Conservation (phyloP, 2,113 vertebrate genomes). For the Ranitomeya variabilis region DNA sequence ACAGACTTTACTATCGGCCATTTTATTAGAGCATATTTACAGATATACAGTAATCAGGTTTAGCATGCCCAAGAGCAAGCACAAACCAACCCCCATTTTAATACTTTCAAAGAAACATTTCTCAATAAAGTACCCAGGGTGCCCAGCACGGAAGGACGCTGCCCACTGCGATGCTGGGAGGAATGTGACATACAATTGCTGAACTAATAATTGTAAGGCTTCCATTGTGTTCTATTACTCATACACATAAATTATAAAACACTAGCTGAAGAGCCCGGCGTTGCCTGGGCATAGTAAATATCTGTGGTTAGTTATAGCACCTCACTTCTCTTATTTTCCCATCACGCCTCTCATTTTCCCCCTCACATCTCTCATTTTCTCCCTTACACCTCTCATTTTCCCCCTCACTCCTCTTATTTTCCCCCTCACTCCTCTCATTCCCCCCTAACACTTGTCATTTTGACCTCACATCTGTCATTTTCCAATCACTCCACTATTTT, state of each 20-base stretch:
- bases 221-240: not conserved
- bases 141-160: not conserved
- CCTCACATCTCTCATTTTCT: too few species aligned
- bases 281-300: too few species aligned
- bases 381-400: too few species aligned
- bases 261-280: too few species aligned
- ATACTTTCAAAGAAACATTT: constrained; percentile 38
- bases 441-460: too few species aligned
- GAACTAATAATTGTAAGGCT: not conserved
- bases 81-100: constrained; percentile 27
- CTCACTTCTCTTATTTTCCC: too few species aligned
- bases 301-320: too few species aligned
- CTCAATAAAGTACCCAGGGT: not conserved
- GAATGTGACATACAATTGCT: not conserved
- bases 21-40: constrained; percentile 49
- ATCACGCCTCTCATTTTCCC: too few species aligned
- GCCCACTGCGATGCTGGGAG: not conserved
- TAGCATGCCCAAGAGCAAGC: constrained; percentile 27
- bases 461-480: too few species aligned
- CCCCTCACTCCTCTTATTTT: too few species aligned
- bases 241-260: not conserved
- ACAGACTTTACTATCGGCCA: constrained; percentile 28
- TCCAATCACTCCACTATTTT: too few species aligned
- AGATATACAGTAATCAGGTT: constrained; percentile 48
- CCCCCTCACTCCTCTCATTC: too few species aligned